phyloP scores from a whole-genome alignment of 2,797 vertebrate genomes.

The Salarias fasciatus region DNA sequence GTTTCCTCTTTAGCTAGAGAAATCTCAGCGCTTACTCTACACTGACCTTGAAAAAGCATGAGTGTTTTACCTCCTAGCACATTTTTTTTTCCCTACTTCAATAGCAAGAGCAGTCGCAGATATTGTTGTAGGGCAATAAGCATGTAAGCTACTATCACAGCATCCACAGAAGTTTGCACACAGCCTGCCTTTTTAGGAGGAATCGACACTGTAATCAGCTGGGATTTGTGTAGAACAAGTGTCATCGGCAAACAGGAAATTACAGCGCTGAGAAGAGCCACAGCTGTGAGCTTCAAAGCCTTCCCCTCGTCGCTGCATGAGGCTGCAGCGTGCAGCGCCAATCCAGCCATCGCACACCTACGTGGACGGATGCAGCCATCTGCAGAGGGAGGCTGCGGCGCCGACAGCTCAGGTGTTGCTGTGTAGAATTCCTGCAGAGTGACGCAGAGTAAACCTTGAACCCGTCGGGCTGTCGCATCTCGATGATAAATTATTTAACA shows the following conservation, averaged over 20 bases:
- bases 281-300: slow-evolving; percentile 39
- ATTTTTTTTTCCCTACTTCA: no score
- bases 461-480: no score
- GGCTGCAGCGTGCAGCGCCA: slow-evolving; percentile 8
- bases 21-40: no score
- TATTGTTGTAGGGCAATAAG: background rate
- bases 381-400: no score
- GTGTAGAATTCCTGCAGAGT: no score
- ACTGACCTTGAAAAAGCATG: no score
- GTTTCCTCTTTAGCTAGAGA: no score
- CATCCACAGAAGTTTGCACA: background rate
- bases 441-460: no score
- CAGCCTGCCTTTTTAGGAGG: slow-evolving; percentile 2
- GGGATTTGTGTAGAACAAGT: slow-evolving; percentile 44
- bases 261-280: slow-evolving; percentile 51
- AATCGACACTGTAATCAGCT: slow-evolving; percentile 51
- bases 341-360: slow-evolving; percentile 1
- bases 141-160: background rate
- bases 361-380: background rate
- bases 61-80: no score
- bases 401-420: no score
- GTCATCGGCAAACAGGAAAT: slow-evolving; percentile 65
- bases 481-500: no score
- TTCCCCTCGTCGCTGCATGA: slow-evolving; percentile 27
- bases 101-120: background rate